Conservation (phyloP, 2,113 vertebrate genomes). For the Gopherus flavomarginatus region DNA sequence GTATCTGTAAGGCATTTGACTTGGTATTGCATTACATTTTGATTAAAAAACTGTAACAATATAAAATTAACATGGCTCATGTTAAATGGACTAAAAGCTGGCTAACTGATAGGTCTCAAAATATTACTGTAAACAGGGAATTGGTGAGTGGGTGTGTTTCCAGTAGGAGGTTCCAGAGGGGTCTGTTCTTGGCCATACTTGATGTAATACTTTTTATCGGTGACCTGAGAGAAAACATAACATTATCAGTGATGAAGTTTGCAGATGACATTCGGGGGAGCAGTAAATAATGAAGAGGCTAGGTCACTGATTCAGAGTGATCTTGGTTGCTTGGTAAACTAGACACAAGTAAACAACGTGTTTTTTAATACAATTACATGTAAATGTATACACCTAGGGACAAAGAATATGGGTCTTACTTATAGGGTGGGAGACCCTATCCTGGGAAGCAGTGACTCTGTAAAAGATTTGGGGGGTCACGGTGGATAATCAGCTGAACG, state of each 20-base stretch:
- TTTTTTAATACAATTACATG: background rate
- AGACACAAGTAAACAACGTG: background rate
- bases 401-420: background rate
- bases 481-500: background rate
- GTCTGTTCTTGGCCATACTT: background rate
- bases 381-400: too few species aligned
- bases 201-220: background rate
- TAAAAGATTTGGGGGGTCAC: background rate
- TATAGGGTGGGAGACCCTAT: too few species aligned
- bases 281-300: background rate
- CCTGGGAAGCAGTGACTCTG: background rate
- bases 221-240: background rate
- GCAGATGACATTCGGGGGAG: background rate
- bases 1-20: background rate
- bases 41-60: background rate
- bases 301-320: background rate
- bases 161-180: background rate
- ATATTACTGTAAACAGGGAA: background rate
- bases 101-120: background rate
- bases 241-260: background rate
- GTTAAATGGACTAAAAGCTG: background rate
- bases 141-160: background rate
- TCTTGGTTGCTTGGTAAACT: background rate
- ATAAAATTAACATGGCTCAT: background rate
- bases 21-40: background rate